Evolutionary conservation across 2,888 invertebrate species (phyloP), one percentile per base, ranked within the genome.

Genomic region (Galerucella pusilla): DNA sequence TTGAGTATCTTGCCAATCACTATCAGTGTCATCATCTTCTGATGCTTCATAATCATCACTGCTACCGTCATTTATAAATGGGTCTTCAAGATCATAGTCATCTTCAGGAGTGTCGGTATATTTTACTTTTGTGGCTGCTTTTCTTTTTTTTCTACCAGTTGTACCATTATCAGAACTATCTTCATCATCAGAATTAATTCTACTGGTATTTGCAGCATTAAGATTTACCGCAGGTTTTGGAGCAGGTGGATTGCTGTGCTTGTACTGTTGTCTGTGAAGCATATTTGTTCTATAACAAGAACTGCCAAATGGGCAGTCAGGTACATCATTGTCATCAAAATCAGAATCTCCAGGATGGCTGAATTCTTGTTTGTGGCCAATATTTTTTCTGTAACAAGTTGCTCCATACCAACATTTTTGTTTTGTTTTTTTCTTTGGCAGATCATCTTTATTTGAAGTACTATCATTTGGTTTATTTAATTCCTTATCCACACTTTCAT

Each of bases 271-370:
- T 84, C 90, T 89, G 85, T 93, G 93, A 0, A 90, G 88, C 45
- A 88, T 87, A 86, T 92, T 92, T 67, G 85, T 88, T 57, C 91
- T 88, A 79, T 89, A 89, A 84, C 93, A 93, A 6, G 82, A 80
- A 11, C 85, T 85, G 1, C 93, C 93, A 83, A 88, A 92, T 25
- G 89, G 89, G 80, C 93, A 93, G 68, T 85, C 86, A 9, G 90
- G 90, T 67, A 89, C 88, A 64, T 83, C 76, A 77, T 87, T 87
- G 35, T 85, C 81, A 5, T 89, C 88, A 87, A 91, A 93, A 86
- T 93, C 93, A 0, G 86, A 45, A 85, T 93, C 93, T 0, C 88
- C 86, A 0, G 92, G 93, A 88, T 94, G 94, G 77, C 91, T 90
- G 85, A 89, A 93, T 81, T 90, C 87, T 16, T 84, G 83, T 79